Evolutionary conservation across 1,140 invertebrate genomes (phyloP).

Genomic region (Solenopsis fugax): DNA sequence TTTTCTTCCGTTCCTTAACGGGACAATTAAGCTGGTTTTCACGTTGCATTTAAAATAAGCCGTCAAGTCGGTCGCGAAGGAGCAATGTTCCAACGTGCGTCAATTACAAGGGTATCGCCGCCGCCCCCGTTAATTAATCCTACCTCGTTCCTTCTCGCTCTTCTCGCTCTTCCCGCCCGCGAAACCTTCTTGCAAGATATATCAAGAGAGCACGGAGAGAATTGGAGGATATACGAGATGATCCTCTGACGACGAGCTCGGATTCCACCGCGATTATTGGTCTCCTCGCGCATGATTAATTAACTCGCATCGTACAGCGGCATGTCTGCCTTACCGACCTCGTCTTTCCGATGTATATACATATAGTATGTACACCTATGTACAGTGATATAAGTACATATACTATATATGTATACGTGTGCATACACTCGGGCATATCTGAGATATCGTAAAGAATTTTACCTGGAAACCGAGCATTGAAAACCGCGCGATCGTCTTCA

Average conservation of each 20-base stretch:
- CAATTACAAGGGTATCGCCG: conserved; percentile 71
- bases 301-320: conserved; percentile 46
- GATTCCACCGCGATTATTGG: conserved; percentile 70
- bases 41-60: conserved; percentile 82
- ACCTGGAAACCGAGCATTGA: neutral
- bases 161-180: conserved; percentile 25
- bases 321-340: conserved; percentile 44
- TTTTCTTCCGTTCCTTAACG: conserved; percentile 45
- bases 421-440: neutral
- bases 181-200: conserved; percentile 39
- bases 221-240: conserved; percentile 56
- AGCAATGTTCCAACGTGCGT: conserved; percentile 62
- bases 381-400: neutral
- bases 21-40: conserved; percentile 80
- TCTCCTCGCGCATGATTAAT: conserved; percentile 72
- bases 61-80: conserved; percentile 64
- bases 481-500: neutral
- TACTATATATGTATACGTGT: neutral
- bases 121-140: conserved; percentile 72
- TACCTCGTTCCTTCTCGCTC: conserved; percentile 8
- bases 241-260: conserved; percentile 65
- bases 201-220: conserved; percentile 4
- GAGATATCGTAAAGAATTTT: conserved; percentile 9
- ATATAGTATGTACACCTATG: conserved; percentile 5
- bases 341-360: conserved; percentile 21